Evolutionary conservation across 2,113 vertebrate species (phyloP).

Genomic region (Pluvianellus socialis): DNA sequence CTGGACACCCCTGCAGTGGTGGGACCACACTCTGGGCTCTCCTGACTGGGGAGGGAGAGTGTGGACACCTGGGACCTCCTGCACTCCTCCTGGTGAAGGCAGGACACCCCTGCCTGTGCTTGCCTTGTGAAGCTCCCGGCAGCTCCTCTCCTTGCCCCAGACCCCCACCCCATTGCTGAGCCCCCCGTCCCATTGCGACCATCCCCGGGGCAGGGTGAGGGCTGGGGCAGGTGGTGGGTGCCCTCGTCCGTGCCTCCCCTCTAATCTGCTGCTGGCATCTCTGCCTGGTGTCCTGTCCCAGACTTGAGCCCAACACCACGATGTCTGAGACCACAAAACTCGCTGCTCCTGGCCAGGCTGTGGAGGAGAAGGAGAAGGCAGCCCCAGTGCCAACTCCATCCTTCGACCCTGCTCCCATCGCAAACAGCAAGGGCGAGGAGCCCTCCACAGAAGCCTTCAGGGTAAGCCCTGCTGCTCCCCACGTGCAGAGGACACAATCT

Average conservation of each 20-base stretch:
- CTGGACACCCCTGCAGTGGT: not conserved
- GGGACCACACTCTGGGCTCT: not conserved
- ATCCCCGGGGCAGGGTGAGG: fast-evolving
- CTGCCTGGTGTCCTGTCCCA: conserved; percentile 45
- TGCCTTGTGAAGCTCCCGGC: not conserved
- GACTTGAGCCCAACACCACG: conserved; percentile 51
- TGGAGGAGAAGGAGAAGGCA: conserved; percentile 84
- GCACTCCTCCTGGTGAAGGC: not conserved
- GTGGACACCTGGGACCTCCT: not conserved
- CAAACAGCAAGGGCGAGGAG: conserved; percentile 83
- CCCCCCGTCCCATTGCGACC: fast-evolving
- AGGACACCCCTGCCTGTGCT: not conserved
- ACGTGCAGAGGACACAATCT: fast-evolving
- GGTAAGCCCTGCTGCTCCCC: conserved; percentile 74
- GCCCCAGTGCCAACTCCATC: conserved; percentile 20
- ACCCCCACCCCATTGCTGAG: fast-evolving
- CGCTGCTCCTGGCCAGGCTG: conserved; percentile 76
- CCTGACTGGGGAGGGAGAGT: not conserved
- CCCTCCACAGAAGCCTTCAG: conserved; percentile 80
- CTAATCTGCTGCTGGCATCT: not conserved
- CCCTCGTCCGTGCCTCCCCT: not conserved
- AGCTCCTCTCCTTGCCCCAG: not conserved
- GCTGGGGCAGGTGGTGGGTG: not conserved
- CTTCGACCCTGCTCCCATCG: not conserved
- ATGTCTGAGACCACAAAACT: conserved; percentile 89